phyloP scores from a whole-genome alignment of 2,113 vertebrate species.

The Rhinogobius similis region DNA sequence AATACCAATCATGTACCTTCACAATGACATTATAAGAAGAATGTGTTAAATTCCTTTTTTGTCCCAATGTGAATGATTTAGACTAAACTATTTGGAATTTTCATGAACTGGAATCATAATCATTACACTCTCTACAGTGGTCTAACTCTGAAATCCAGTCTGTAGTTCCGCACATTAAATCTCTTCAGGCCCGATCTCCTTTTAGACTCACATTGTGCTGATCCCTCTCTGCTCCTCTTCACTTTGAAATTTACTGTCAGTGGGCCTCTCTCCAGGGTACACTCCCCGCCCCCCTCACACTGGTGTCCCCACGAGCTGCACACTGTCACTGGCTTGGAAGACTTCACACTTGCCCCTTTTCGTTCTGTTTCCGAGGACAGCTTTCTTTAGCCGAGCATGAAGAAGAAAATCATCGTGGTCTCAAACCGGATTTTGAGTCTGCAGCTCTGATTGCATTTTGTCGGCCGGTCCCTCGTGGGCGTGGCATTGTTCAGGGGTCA shows the following conservation, averaged over 20 bases:
- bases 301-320: conserved; percentile 31
- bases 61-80: too few species aligned
- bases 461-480: conserved; percentile 26
- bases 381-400: conserved; percentile 51
- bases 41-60: too few species aligned
- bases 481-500: conserved; percentile 26
- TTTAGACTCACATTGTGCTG: conserved; percentile 11
- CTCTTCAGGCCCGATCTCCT: conserved; percentile 18
- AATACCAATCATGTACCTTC: too few species aligned
- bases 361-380: conserved; percentile 42
- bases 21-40: too few species aligned
- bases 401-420: conserved; percentile 45
- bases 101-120: too few species aligned
- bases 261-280: conserved; percentile 33
- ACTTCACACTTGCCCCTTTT: conserved; percentile 49
- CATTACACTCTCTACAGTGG: background rate
- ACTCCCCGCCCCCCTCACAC: background rate
- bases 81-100: too few species aligned
- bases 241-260: conserved; percentile 41
- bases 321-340: conserved; percentile 45
- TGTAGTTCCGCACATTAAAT: conserved; percentile 11
- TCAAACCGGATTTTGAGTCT: conserved; percentile 56
- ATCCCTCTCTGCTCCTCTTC: conserved; percentile 29
- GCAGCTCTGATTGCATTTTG: conserved; percentile 39
- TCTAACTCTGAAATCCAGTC: conserved; percentile 2